These are phyloP conservation scores for Dendrocincla tyrannina DNA, from an alignment of 2,797 vertebrate genomes.

Conservation along the genomic window DNA sequence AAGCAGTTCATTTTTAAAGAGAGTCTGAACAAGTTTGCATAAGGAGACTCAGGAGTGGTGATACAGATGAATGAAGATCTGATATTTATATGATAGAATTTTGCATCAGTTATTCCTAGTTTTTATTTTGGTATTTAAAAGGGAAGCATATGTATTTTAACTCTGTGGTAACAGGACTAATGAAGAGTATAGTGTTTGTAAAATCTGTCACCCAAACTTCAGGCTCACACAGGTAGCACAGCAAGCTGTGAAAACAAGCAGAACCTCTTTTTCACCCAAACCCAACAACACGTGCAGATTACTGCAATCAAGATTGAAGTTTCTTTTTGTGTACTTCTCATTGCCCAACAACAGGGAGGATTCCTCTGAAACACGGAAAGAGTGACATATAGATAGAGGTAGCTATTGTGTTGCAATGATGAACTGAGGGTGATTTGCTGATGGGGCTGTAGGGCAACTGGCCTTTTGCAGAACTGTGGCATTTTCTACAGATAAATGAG, in stretches of 20 bases:
- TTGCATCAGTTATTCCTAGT: neutral
- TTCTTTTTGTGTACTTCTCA: neutral
- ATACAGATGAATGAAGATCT: neutral
- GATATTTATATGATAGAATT: neutral
- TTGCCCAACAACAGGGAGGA: neutral
- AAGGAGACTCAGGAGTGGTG: neutral
- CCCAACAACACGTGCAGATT: neutral
- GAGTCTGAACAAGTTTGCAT: neutral
- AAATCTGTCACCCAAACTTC: neutral
- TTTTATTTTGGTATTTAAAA: neutral
- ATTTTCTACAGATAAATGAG: neutral
- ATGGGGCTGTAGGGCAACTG: neutral
- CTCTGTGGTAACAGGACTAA: neutral
- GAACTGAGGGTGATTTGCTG: neutral
- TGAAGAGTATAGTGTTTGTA: neutral
- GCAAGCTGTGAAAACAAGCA: neutral
- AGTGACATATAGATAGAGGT: neutral
- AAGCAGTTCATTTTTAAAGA: neutral
- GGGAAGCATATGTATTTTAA: neutral
- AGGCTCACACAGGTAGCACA: neutral
- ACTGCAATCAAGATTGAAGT: neutral
- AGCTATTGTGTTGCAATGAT: neutral
- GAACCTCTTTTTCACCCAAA: neutral
- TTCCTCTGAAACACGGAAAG: neutral
- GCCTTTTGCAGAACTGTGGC: neutral